These are phyloP conservation scores for Leuciscus idus DNA, from an alignment of 2,113 vertebrate species.

Conservation along the genomic window DNA sequence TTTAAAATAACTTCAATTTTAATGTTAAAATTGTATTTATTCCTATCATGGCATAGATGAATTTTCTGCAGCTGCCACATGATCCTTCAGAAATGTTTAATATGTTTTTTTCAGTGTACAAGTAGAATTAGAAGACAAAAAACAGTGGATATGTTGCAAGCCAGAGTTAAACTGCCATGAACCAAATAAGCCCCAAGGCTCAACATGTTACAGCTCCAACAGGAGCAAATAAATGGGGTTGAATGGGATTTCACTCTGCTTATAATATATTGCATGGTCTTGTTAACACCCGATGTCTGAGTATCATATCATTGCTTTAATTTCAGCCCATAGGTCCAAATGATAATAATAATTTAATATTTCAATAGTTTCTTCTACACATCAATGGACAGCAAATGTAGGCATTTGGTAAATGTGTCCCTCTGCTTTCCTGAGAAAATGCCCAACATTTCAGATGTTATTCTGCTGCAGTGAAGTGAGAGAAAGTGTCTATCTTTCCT, in stretches of 20 bases:
- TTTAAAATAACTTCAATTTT: too few relatives aligned
- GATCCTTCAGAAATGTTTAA: too few relatives aligned
- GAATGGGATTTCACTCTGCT: background rate
- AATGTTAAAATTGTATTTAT: too few relatives aligned
- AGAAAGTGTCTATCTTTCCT: background rate
- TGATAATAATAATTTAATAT: background rate
- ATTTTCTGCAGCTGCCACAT: too few relatives aligned
- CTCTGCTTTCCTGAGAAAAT: background rate
- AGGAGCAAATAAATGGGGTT: too few relatives aligned
- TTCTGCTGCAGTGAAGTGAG: background rate
- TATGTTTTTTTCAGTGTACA: too few relatives aligned
- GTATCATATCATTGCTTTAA: background rate
- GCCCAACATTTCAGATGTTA: background rate
- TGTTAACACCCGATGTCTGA: background rate
- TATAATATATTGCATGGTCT: background rate
- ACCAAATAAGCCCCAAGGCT: too few relatives aligned
- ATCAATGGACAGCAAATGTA: background rate
- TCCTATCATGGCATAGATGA: too few relatives aligned
- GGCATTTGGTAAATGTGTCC: background rate
- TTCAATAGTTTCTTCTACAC: background rate
- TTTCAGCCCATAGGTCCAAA: background rate
- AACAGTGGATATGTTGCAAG: too few relatives aligned
- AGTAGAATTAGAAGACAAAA: too few relatives aligned
- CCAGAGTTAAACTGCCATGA: too few relatives aligned
- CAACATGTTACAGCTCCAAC: too few relatives aligned